Percentiles rank a stretch among this genome's conserved stretches.
These are phyloP conservation scores for Podiceps cristatus DNA, from an alignment of 2,113 vertebrate species.

Conservation along the genomic window DNA sequence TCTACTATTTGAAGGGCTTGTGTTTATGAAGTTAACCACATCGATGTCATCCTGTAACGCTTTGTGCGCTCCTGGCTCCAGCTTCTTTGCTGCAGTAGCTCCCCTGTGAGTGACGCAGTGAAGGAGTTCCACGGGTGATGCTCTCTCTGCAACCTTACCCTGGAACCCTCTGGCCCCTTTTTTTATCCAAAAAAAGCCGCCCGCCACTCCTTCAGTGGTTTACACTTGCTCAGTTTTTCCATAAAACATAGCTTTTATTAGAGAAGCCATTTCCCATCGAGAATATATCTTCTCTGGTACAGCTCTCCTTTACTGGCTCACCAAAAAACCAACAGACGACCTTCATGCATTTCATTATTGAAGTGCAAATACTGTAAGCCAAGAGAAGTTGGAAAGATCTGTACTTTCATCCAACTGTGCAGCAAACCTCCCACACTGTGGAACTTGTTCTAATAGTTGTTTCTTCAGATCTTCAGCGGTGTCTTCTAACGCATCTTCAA, in stretches of 20 bases:
- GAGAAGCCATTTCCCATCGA: background rate
- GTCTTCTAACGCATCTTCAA: background rate
- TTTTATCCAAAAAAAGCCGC: background rate
- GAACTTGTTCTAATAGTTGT: background rate
- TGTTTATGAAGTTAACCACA: background rate
- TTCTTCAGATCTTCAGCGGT: background rate
- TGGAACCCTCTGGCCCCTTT: background rate
- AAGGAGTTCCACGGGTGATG: accelerated
- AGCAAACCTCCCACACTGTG: background rate
- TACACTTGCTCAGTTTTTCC: background rate
- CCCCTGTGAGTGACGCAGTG: background rate
- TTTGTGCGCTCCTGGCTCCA: background rate
- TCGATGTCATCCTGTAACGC: background rate
- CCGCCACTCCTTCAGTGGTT: background rate
- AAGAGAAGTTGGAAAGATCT: background rate
- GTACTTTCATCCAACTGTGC: background rate
- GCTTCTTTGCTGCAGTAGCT: background rate
- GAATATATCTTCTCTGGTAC: background rate
- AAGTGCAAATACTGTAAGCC: background rate
- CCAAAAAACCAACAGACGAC: no score
- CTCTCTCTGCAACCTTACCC: background rate
- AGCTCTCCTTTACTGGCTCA: background rate
- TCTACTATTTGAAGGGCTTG: background rate
- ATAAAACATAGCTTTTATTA: background rate
- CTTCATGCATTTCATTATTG: background rate